These are phyloP conservation scores for Tamandua tetradactyla DNA, from an alignment of 2,797 vertebrate genomes.

Conservation along the genomic window DNA sequence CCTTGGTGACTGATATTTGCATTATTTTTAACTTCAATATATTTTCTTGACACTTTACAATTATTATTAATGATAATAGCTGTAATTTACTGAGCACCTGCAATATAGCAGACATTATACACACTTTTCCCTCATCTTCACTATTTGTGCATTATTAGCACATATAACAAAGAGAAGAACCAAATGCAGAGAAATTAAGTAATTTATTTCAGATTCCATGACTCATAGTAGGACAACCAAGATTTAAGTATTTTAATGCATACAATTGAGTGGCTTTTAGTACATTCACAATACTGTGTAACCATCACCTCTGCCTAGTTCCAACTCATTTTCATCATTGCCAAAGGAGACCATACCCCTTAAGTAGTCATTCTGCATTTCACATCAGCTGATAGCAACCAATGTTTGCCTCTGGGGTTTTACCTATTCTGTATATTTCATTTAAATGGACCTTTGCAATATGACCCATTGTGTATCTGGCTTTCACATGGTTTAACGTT, in stretches of 20 bases:
- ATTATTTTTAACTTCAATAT: conserved; percentile 51
- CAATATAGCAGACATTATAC: neutral
- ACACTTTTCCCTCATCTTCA: conserved; percentile 6
- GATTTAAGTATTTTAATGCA: neutral
- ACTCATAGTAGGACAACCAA: neutral
- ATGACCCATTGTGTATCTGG: no score
- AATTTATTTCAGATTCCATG: neutral
- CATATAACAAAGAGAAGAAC: neutral
- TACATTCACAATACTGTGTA: no score
- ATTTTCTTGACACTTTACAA: conserved; percentile 36
- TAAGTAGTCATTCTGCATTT: no score
- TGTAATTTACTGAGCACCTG: neutral
- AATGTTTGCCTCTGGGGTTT: no score
- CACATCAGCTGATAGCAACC: no score
- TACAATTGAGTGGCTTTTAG: neutral
- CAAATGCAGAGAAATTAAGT: neutral
- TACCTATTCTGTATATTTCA: no score
- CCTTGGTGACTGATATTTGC: neutral
- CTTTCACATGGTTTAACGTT: no score
- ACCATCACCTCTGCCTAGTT: neutral
- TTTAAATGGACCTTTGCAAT: no score
- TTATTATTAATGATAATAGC: conserved; percentile 24
- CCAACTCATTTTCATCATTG: no score
- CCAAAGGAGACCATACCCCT: no score
- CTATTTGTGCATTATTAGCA: neutral